Evolutionary conservation across 2,797 vertebrate species (phyloP), one percentile per base, ranked within the genome.

Genomic region (Melanotaenia boesemani): DNA sequence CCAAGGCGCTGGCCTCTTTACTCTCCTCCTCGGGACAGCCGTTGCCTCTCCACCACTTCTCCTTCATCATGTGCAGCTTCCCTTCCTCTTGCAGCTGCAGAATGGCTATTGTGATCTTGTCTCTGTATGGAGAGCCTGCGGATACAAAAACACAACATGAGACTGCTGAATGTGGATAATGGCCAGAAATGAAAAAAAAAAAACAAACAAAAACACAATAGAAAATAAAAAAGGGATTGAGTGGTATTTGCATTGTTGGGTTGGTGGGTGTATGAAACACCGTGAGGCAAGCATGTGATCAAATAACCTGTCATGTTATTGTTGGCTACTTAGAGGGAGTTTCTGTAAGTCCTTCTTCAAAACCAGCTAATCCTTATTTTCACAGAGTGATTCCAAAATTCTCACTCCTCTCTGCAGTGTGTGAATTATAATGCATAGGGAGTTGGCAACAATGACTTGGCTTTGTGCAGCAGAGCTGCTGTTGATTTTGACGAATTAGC

Each of bases 71-170:
- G 91, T 95, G 94, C 80, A 95, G 95, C 87, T 98, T 98, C 72
- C 98, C 98, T 80, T 98, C 98, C 80, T 99, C 98, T 89, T 99
- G 98, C 66, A 99, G 94, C 93, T 99, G 98, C 85, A 99, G 95
- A 88, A 99, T 99, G 67, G 98, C 97, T 86, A 99, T 99, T 56
- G 98, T 99, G 92, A 99, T 99, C 92, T 97, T 98, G 92, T 99
- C 98, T 92, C 98, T 93, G 46, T 99, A 99, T 0, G 98, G 97
- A 75, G 98, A 99, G 82, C 98, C 98, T 99, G 90, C 5, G 28
- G 85, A 79, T 41, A 56, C 52, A 71, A 58, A 82, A 66, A 46
- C 22, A n/a, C 64, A 55, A 69, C 37, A 28, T 37, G 62, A 80
- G 59, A 69, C 62, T 13, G 39, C 37, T 16, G 73, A 67, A 63